Percentiles rank a stretch among this genome's conserved stretches.
phyloP scores from a whole-genome alignment of 2,888 invertebrate species.

The Crematogaster levior region DNA sequence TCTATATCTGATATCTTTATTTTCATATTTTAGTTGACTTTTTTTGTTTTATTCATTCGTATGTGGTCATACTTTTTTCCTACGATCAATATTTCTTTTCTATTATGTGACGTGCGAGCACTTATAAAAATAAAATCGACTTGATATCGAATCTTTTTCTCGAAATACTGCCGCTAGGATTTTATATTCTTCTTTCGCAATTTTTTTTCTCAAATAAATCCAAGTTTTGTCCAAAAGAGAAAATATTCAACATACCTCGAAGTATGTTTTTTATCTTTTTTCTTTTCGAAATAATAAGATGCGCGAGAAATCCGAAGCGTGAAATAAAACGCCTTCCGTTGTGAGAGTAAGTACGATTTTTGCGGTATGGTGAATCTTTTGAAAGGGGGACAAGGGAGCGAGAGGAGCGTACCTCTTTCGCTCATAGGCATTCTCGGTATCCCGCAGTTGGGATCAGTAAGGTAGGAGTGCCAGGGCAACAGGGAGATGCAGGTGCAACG shows the following conservation, averaged over 20 bases:
- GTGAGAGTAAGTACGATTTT: neutral
- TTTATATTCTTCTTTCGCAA: neutral
- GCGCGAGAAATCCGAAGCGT: neutral
- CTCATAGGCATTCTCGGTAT: constrained; percentile 56
- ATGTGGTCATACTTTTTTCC: neutral
- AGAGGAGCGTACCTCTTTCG: neutral
- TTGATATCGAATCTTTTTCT: neutral
- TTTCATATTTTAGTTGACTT: neutral
- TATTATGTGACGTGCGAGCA: neutral
- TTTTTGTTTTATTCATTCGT: neutral
- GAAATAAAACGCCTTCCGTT: neutral
- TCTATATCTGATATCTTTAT: neutral
- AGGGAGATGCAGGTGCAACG: constrained; percentile 77
- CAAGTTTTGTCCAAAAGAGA: neutral
- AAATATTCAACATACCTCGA: neutral
- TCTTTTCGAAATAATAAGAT: neutral
- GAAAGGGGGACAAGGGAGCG: neutral
- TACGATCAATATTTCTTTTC: neutral
- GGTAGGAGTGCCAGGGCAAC: constrained; percentile 76
- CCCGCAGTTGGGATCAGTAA: constrained; percentile 73
- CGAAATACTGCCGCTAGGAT: neutral
- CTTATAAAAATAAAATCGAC: neutral
- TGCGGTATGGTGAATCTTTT: neutral
- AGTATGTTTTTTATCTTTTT: neutral
- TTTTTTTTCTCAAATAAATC: neutral